phyloP scores from a whole-genome alignment of 2,113 vertebrate genomes.

The Mus musculus region DNA sequence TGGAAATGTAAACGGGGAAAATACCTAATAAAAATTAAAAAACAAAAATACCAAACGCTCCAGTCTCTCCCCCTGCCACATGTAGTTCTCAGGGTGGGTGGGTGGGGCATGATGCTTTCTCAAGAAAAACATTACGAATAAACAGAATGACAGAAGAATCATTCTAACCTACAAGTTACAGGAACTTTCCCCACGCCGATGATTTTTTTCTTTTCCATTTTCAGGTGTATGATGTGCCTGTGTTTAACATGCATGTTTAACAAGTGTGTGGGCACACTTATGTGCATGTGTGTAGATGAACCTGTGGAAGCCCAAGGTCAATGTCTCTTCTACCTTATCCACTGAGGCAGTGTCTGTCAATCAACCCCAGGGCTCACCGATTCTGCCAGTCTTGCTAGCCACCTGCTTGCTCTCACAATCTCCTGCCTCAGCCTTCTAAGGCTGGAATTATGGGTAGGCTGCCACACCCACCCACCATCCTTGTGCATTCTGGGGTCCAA shows the following conservation, averaged over 20 bases:
- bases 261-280: not conserved
- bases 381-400: not conserved
- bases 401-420: not conserved
- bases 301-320: not conserved
- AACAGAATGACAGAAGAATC: not conserved
- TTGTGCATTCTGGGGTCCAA: not conserved
- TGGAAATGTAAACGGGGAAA: no score
- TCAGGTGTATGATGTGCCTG: not conserved
- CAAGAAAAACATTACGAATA: not conserved
- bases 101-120: not conserved
- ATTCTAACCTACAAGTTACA: not conserved
- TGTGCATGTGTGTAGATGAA: not conserved
- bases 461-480: not conserved
- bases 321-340: not conserved
- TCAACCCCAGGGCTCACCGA: not conserved
- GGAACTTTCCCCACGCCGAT: not conserved
- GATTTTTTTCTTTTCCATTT: not conserved
- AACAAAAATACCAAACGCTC: no score
- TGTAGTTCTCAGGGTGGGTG: not conserved
- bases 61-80: no score
- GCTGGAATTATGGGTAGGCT: not conserved
- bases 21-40: no score
- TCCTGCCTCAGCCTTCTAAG: not conserved
- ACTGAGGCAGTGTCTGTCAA: not conserved
- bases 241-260: not conserved